A percentile compares a stretch with the other conserved stretches of the same genome.
These are phyloP conservation scores for Megalops atlanticus DNA, from an alignment of 2,113 vertebrate genomes.

Conservation along the genomic window DNA sequence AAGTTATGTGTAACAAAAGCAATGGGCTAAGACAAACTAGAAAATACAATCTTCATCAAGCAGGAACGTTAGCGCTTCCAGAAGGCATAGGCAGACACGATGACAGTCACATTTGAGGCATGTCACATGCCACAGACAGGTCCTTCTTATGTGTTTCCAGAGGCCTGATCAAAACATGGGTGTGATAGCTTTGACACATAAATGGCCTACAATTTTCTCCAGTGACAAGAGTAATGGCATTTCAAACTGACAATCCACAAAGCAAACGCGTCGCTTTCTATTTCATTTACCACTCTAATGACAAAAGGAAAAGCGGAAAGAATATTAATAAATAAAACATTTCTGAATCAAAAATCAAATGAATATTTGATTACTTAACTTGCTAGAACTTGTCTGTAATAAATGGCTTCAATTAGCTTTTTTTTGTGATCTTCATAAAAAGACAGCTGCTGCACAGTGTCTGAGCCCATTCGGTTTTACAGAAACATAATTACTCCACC, in stretches of 20 bases:
- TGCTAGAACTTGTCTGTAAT: slow-evolving; percentile 5
- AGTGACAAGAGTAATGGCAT: neutral
- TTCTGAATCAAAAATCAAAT: neutral
- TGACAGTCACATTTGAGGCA: neutral
- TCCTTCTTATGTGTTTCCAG: neutral
- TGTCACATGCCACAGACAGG: neutral
- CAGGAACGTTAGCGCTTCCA: neutral
- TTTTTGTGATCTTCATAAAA: neutral
- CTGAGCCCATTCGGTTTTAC: neutral
- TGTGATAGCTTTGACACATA: slow-evolving; percentile 4
- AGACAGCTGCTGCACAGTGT: neutral
- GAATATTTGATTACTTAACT: slow-evolving; percentile 8
- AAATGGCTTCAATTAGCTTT: slow-evolving; percentile 9
- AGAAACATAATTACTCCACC: neutral
- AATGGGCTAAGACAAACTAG: neutral
- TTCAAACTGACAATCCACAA: neutral
- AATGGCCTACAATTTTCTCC: slow-evolving; percentile 8
- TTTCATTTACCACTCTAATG: neutral
- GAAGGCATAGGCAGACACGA: neutral
- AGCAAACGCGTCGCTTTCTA: neutral
- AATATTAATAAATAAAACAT: slow-evolving; percentile 13
- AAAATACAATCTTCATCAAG: neutral
- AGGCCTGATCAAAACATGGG: neutral
- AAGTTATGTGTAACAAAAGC: no score
- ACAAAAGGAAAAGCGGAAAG: neutral